Evolutionary conservation across 2,888 invertebrate species (phyloP), one percentile per base, ranked within the genome.

Genomic region (Gastrophysa polygoni): DNA sequence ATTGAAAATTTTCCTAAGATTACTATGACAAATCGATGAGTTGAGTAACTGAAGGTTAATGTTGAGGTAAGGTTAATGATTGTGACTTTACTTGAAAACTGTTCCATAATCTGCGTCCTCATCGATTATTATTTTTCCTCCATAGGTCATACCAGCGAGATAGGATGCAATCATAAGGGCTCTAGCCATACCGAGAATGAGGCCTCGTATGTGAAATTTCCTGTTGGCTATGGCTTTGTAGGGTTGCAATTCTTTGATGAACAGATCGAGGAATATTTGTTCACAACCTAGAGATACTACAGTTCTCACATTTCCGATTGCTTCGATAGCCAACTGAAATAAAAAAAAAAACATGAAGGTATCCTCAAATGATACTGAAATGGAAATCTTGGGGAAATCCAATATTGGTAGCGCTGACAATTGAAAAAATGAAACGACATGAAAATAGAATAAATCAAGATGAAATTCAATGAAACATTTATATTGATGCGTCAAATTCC

Each of bases 281-380:
- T 92, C 92, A 29, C 89, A 84, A 1, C 90, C 89, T 14, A 91
- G 78, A 0, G 90, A 88, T 0, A 86, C 88, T 0, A 91, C 90
- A 1, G 92, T 92, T 28, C 90, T 85, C 8, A 91, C 89, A 71
- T 90, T 91, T 10, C 88, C 85, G 6, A 92, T 89, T 1, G 90
- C 90, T 78, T 92, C 92, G 14, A 91, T 88, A 2, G 91, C 89
- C 59, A 90, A 84, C 87, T 87, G 73, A 46, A 75, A 74, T 29
- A 1, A 11, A 16, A 47, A 49, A 49, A 5, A 7, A n/a, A 2
- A 38, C 14, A 4, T 10, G 2, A 32, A 2, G 10, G 29, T 8
- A 32, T 32, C 5, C 10, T 32, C 6, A 32, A 4, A 32, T 10
- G 10, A 32, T 3, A 3, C 7, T 7, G 7, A 7, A 24, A 3